These are phyloP conservation scores for Hypercompe scribonia DNA, from an alignment of 2,888 invertebrate genomes.

Conservation along the genomic window DNA sequence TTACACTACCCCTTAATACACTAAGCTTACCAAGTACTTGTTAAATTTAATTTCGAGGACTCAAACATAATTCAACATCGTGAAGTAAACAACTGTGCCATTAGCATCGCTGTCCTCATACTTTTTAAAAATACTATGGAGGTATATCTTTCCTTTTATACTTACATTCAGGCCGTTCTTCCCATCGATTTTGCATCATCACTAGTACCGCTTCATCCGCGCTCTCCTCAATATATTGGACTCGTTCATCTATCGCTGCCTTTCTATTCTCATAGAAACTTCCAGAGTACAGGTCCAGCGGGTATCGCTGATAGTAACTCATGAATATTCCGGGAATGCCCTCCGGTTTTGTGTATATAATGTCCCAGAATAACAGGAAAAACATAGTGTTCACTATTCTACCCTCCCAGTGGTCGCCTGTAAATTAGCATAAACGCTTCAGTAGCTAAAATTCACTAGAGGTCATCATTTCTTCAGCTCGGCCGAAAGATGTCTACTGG, in stretches of 20 bases:
- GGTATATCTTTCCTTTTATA: slow-evolving; percentile 16
- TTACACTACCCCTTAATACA: too few species aligned
- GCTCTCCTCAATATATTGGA: slow-evolving; percentile 53
- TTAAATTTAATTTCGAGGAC: too few species aligned
- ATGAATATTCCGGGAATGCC: slow-evolving; percentile 87
- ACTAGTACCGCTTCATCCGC: slow-evolving; percentile 73
- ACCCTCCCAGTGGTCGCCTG: slow-evolving; percentile 92
- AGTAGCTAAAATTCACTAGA: too few species aligned
- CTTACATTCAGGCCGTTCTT: slow-evolving; percentile 77
- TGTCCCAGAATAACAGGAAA: slow-evolving; percentile 92
- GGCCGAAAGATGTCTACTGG: too few species aligned
- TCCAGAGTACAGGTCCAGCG: slow-evolving; percentile 89
- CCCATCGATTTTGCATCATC: slow-evolving; percentile 80
- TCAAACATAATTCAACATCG: too few species aligned
- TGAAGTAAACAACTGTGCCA: too few species aligned
- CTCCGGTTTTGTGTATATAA: slow-evolving; percentile 87
- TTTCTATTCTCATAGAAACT: slow-evolving; percentile 90
- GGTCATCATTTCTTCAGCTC: too few species aligned
- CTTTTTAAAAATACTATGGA: too few species aligned
- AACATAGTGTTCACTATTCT: slow-evolving; percentile 88
- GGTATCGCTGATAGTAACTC: slow-evolving; percentile 88
- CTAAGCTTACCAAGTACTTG: too few species aligned
- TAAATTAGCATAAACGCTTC: slow-evolving; percentile 34
- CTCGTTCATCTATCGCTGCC: slow-evolving; percentile 80
- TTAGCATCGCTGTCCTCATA: too few species aligned